These are phyloP conservation scores for Antennarius maculatus DNA, from an alignment of 2,797 vertebrate genomes.

Conservation along the genomic window DNA sequence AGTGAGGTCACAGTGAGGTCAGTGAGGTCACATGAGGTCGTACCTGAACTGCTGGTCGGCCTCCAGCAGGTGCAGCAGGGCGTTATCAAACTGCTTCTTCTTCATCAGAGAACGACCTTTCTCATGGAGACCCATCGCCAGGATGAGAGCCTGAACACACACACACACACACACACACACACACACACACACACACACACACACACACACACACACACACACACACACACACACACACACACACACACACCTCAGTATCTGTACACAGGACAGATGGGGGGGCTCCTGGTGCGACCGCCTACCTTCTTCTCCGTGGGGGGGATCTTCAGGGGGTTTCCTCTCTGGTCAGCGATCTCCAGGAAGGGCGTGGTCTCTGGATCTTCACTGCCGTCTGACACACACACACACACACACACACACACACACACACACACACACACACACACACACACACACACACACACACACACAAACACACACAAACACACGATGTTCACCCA, in stretches of 20 bases:
- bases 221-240: slow-evolving; percentile 10
- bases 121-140: slow-evolving; percentile 97
- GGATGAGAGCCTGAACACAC: slow-evolving; percentile 86
- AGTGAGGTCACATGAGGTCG: not conserved
- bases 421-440: slow-evolving; percentile 3
- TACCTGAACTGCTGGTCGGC: slow-evolving; percentile 94
- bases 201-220: slow-evolving; percentile 7
- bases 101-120: slow-evolving; percentile 94
- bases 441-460: slow-evolving; percentile 3
- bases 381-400: slow-evolving; percentile 83
- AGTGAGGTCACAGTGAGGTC: no score
- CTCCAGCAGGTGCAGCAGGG: slow-evolving; percentile 89
- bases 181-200: slow-evolving; percentile 6
- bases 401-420: slow-evolving; percentile 1
- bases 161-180: slow-evolving; percentile 13
- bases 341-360: slow-evolving; percentile 96
- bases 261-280: no score
- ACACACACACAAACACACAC: slow-evolving; percentile 3
- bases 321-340: slow-evolving; percentile 89
- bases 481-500: not conserved
- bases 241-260: not conserved
- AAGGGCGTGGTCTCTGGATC: slow-evolving; percentile 86
- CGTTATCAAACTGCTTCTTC: slow-evolving; percentile 88
- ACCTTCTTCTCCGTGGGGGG: slow-evolving; percentile 90
- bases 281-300: not conserved